Evolutionary conservation across 1,140 invertebrate genomes (phyloP), one percentile per base, ranked within the genome.

Genomic region (Aculops lycopersici): DNA sequence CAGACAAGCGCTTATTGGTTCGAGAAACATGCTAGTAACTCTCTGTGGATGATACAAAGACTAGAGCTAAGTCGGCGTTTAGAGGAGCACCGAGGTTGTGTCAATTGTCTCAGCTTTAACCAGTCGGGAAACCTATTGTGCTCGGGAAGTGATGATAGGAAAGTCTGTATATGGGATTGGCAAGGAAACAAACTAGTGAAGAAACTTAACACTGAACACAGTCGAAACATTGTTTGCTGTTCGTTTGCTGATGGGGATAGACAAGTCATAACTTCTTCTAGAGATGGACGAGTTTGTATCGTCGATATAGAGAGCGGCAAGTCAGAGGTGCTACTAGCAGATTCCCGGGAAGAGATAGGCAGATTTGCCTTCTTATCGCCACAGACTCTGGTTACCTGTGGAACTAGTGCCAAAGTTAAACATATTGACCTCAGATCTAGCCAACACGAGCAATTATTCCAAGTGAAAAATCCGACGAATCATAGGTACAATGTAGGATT

Each of bases 31-130:
- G 38, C 38, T 20, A 17, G 20, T 20, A 20, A 39, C 18, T 39
- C 38, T 8, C 15, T 39, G 15, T 39, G n/a, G 16, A 17, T 39
- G n/a, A 18, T 39, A n/a, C 38, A 39, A 39, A 12, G 38, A 20
- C 38, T 39, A n/a, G 38, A 39, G 18, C 15, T 39, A 19, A 20
- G n/a, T 14, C 16, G 16, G 3, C 16, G 20, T 17, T 20, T 39
- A 18, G 20, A 19, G n/a, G 38, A 39, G 8, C 38, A 39, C 18
- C 14, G 61, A 50, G 80, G 80, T 35, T 88, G 83, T 63, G 80
- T 90, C 8, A 90, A 90, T 63, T 70, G 74, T 36, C 63, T 92
- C 31, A 72, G 78, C 59, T 92, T 90, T 55, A 83, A 83, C 59
- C 64, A 66, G 38, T 50, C 58, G 60, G 76, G 76, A 24, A 31